A percentile compares a stretch with the other conserved stretches of the same genome.
phyloP scores from a whole-genome alignment of 2,888 invertebrate species.

The Matsumyia berberina region DNA sequence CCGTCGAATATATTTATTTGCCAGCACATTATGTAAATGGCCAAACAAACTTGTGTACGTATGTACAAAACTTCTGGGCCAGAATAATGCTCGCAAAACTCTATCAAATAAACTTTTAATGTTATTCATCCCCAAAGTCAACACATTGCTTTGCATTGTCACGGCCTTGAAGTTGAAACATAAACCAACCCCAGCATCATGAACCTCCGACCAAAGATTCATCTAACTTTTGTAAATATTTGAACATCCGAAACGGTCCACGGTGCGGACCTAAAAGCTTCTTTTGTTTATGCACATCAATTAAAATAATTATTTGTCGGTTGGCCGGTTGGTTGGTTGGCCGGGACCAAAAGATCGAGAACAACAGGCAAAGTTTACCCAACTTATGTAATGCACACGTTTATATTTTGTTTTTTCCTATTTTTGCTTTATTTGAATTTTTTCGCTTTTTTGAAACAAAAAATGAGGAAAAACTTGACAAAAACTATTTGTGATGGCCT shows the following conservation, averaged over 20 bases:
- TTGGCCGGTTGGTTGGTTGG: slow-evolving; percentile 40
- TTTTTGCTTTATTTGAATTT: slow-evolving; percentile 42
- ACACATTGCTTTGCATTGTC: slow-evolving; percentile 11
- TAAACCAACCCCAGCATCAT: background rate
- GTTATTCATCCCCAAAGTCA: slow-evolving; percentile 43
- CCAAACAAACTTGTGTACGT: slow-evolving; percentile 24
- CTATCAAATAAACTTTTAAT: slow-evolving; percentile 37
- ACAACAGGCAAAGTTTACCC: slow-evolving; percentile 49
- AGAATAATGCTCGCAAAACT: slow-evolving; percentile 13
- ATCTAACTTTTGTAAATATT: slow-evolving; percentile 61
- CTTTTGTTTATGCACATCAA: slow-evolving; percentile 58
- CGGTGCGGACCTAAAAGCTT: slow-evolving; percentile 50
- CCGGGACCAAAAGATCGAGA: slow-evolving; percentile 41
- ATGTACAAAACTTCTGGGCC: background rate
- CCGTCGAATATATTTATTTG: background rate
- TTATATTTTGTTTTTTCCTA: slow-evolving; percentile 10
- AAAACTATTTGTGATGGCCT: slow-evolving; percentile 62
- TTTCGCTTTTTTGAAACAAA: slow-evolving; percentile 17
- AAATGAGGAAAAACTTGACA: slow-evolving; percentile 15
- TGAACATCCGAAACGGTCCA: slow-evolving; percentile 15
- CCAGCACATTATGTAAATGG: slow-evolving; percentile 44
- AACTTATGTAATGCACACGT: slow-evolving; percentile 25
- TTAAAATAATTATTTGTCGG: slow-evolving; percentile 67
- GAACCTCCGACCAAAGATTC: slow-evolving; percentile 34
- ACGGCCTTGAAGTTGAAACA: slow-evolving; percentile 38